Conservation (phyloP, 2,797 vertebrate genomes). For the Hippopotamyrus pictus region DNA sequence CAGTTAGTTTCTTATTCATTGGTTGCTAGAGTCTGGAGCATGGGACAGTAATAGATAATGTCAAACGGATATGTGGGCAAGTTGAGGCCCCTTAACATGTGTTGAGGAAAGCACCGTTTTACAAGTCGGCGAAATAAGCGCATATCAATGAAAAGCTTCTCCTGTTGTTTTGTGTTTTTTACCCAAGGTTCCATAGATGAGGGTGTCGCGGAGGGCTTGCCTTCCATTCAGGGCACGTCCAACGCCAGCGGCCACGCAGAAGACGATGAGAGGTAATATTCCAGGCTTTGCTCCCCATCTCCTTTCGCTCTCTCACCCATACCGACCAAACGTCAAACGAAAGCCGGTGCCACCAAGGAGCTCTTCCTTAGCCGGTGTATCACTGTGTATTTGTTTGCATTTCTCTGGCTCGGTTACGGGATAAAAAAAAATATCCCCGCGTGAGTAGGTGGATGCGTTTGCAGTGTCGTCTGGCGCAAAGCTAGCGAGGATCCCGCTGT, state of each 20-base stretch:
- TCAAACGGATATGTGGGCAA: neutral
- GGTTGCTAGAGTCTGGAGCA: neutral
- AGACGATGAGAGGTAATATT: slow-evolving; percentile 74
- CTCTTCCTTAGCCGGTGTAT: neutral
- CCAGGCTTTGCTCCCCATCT: neutral
- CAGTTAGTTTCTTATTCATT: neutral
- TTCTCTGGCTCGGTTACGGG: neutral
- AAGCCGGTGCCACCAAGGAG: neutral
- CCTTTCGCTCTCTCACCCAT: neutral
- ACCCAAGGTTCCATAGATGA: slow-evolving; percentile 82
- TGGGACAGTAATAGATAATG: neutral
- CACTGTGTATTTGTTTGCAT: neutral
- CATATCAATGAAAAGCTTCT: neutral
- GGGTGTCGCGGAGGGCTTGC: slow-evolving; percentile 81
- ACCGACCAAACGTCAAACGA: neutral
- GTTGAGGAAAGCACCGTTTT: neutral
- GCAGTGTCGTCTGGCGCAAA: neutral
- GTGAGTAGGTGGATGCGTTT: neutral
- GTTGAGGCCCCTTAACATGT: neutral
- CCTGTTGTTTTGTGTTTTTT: slow-evolving; percentile 19
- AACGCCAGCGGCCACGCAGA: slow-evolving; percentile 75
- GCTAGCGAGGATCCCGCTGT: neutral
- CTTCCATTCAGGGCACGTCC: slow-evolving; percentile 77
- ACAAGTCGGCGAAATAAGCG: neutral
- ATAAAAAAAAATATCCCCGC: neutral